Evolutionary conservation across 2,888 invertebrate genomes (phyloP).

Genomic region (Chaitophorus viminalis): DNA sequence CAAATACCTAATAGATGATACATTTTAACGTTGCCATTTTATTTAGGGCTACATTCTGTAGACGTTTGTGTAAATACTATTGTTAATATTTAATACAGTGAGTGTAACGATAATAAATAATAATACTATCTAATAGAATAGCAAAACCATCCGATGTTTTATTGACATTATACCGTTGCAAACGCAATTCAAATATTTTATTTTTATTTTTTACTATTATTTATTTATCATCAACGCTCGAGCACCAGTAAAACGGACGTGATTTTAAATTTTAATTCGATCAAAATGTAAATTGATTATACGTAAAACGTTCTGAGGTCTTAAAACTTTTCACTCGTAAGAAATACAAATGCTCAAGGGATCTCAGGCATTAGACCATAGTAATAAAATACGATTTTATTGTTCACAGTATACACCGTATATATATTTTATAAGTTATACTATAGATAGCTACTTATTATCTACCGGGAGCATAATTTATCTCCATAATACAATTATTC

Average conservation of each 20-base stretch:
- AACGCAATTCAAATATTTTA: not conserved
- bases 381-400: not conserved
- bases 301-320: not conserved
- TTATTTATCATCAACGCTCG: not conserved
- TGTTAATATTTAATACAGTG: not conserved
- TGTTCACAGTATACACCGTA: not conserved
- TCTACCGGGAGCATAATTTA: not conserved
- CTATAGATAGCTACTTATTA: too few relatives aligned
- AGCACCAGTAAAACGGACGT: not conserved
- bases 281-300: not conserved
- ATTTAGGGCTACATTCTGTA: not conserved
- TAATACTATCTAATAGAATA: not conserved
- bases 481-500: not conserved
- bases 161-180: not conserved
- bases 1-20: not conserved
- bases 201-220: not conserved
- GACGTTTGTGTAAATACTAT: conserved; percentile 23
- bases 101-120: not conserved
- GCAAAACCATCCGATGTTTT: not conserved
- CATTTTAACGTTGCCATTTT: conserved; percentile 21
- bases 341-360: not conserved
- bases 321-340: not conserved
- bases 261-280: not conserved
- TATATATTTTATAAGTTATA: too few relatives aligned
- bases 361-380: conserved; percentile 3